Percentiles rank a stretch among this genome's conserved stretches.
Evolutionary conservation across 2,797 vertebrate genomes (phyloP).

Genomic region (Adrianichthys oophorus): DNA sequence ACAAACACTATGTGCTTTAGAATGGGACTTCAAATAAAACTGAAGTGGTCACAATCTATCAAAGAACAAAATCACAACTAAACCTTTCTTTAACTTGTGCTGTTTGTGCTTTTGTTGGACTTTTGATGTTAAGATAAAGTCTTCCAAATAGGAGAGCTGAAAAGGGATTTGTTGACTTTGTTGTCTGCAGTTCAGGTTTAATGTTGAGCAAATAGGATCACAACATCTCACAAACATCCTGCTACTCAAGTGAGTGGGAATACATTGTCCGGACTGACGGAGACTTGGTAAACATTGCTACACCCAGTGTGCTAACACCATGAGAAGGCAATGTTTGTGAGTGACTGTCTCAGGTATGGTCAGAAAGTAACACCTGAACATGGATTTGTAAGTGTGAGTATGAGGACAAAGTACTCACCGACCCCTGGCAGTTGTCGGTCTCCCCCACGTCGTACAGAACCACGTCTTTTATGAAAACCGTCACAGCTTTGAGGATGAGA

Average conservation of each 20-base stretch:
- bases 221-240: slow-evolving; percentile 55
- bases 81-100: not conserved
- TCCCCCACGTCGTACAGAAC: slow-evolving; percentile 84
- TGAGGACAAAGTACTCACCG: slow-evolving; percentile 78
- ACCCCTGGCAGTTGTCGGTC: slow-evolving; percentile 77
- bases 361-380: slow-evolving; percentile 1
- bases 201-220: slow-evolving; percentile 68
- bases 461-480: slow-evolving; percentile 92
- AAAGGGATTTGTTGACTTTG: slow-evolving; percentile 52
- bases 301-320: slow-evolving; percentile 63
- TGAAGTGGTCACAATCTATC: too few relatives aligned
- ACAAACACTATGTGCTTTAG: too few relatives aligned
- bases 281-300: slow-evolving; percentile 69
- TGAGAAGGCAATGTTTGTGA: slow-evolving; percentile 28
- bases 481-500: slow-evolving; percentile 90
- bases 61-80: too few relatives aligned
- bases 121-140: not conserved
- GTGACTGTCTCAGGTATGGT: slow-evolving; percentile 3
- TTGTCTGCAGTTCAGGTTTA: slow-evolving; percentile 23
- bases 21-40: too few relatives aligned
- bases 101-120: slow-evolving; percentile 8
- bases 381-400: not conserved
- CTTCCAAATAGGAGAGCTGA: slow-evolving; percentile 16
- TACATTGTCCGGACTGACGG: slow-evolving; percentile 38
- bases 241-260: slow-evolving; percentile 47